phyloP scores from a whole-genome alignment of 2,888 invertebrate genomes.

The Ophraella communa region DNA sequence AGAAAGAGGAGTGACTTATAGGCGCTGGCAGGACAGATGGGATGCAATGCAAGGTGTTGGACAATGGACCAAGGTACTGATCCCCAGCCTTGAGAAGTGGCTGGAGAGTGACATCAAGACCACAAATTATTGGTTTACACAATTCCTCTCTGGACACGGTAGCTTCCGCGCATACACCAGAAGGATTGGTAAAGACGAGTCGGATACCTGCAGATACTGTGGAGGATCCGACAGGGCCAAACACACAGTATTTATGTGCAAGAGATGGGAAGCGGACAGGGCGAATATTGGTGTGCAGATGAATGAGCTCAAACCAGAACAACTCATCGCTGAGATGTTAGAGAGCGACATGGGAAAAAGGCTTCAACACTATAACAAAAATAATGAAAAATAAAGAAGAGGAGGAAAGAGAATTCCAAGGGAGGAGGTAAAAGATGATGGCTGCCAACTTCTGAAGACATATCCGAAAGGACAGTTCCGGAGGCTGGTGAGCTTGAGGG shows the following conservation, averaged over 20 bases:
- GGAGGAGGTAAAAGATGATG: background rate
- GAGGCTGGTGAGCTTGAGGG: background rate
- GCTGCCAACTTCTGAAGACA: background rate
- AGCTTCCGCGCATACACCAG: background rate
- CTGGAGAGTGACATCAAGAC: background rate
- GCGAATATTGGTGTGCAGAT: no score
- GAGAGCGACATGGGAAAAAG: background rate
- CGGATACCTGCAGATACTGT: background rate
- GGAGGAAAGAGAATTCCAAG: background rate
- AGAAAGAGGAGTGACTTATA: background rate
- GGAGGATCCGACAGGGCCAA: background rate
- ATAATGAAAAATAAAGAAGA: background rate
- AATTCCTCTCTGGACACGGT: background rate
- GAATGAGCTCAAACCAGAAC: background rate
- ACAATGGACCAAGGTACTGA: background rate
- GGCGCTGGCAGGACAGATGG: slow-evolving; percentile 11
- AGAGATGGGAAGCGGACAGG: background rate
- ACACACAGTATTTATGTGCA: background rate
- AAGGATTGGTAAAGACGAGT: background rate
- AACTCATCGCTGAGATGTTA: background rate
- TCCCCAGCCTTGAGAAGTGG: background rate
- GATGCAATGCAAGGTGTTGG: background rate
- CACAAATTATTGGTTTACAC: background rate
- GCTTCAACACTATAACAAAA: background rate
- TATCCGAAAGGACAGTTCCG: background rate